Evolutionary conservation across 2,888 invertebrate genomes (phyloP), one percentile per base, ranked within the genome.

Genomic region (Microdon myrmicae): DNA sequence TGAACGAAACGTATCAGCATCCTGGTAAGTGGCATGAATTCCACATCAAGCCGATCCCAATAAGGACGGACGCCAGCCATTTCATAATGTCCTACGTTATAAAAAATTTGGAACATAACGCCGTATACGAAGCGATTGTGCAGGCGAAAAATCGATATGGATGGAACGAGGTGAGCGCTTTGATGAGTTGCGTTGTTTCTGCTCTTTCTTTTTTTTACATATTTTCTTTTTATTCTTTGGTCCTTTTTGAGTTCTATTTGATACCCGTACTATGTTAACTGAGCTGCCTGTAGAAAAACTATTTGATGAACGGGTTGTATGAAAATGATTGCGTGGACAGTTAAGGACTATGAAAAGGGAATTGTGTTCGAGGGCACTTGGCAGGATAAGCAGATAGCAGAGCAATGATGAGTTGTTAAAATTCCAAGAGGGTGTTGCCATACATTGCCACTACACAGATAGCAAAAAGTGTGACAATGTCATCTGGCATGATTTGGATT

Each of bases 141-240:
- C 87, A 88, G 73, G 88, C 88, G 37, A 88, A 87, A 82, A 89
- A 89, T 77, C 82, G 86, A 79, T 88, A 87, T 68, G 89, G 89
- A 0, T 88, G 88, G 87, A 87, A 87, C 71, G 87, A 87, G 82
- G 85, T 85, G 68, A 71, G 69, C 47, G 14, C 26, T 38, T 48
- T 23, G 16, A 22, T 4, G 7, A 16, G 3, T 9, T 26, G 3
- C 7, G 4, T 3, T 13, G 9, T 6, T n/a, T 13, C 17, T 34
- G 26, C 41, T 47, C 37, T 31, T 16, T 10, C 31, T 25, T 32
- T 51, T 25, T 20, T 37, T 59, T 47, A 32, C 53, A 60, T 55
- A 48, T 44, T 56, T 56, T 32, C 12, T 43, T 26, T 31, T 38
- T 17, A 6, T 34, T 39, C 20, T 25, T 17, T 39, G 28, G 16